phyloP scores from a whole-genome alignment of 2,113 vertebrate species.

The Ranitomeya imitator region DNA sequence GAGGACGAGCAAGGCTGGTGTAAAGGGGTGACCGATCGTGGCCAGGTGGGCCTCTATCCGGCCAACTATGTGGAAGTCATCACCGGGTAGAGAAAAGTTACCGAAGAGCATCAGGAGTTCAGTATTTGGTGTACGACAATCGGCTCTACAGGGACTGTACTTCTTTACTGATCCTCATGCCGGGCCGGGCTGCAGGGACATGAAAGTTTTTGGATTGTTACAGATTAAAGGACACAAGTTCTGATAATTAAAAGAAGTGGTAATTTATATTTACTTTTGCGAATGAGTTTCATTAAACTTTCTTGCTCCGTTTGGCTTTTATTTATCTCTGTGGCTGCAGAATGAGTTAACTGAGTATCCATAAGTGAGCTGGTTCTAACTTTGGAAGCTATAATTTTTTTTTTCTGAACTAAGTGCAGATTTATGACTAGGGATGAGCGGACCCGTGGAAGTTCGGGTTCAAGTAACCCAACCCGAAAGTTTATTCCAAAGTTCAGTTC shows the following conservation, averaged over 20 bases:
- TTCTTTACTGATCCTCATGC: not conserved
- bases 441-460: too few relatives aligned
- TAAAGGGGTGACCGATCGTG: constrained; percentile 75
- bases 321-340: too few relatives aligned
- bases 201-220: not conserved
- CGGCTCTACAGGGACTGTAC: not conserved
- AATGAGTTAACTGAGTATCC: too few relatives aligned
- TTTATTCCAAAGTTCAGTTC: too few relatives aligned
- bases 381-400: too few relatives aligned
- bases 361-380: too few relatives aligned
- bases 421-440: too few relatives aligned
- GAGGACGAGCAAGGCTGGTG: constrained; percentile 86
- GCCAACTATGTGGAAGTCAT: constrained; percentile 77
- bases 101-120: not conserved
- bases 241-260: not conserved
- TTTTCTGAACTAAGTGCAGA: too few relatives aligned
- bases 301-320: too few relatives aligned
- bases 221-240: not conserved
- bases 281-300: too few relatives aligned
- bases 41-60: constrained; percentile 80
- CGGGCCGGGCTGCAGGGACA: not conserved
- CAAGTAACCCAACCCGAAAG: too few relatives aligned
- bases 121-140: not conserved
- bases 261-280: too few relatives aligned
- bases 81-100: not conserved